Conservation (phyloP, 2,888 invertebrate genomes). For the Drosophila stalkeri region DNA sequence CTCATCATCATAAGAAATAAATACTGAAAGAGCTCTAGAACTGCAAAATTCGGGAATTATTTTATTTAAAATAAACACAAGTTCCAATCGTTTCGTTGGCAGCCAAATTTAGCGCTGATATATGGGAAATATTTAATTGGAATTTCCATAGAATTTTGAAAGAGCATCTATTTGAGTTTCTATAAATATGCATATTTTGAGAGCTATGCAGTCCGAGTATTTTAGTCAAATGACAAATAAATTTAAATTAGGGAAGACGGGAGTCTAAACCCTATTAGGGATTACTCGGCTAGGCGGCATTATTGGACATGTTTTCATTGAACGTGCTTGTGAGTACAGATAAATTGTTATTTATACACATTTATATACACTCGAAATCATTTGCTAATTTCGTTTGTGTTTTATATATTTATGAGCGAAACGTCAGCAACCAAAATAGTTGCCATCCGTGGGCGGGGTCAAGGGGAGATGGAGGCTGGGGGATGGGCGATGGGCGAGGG, state of each 20-base stretch:
- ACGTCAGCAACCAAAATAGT: constrained; percentile 74
- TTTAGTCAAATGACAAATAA: constrained; percentile 5
- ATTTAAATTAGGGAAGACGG: background rate
- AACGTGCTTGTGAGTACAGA: constrained; percentile 35
- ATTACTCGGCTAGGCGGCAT: background rate
- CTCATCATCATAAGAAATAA: background rate
- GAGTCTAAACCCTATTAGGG: background rate
- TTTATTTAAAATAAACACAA: constrained; percentile 20
- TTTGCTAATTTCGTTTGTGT: constrained; percentile 34
- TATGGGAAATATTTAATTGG: constrained; percentile 31
- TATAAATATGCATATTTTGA: constrained; percentile 15
- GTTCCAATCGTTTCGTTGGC: constrained; percentile 17
- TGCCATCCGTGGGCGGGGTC: constrained; percentile 15
- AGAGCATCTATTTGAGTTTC: constrained; percentile 25
- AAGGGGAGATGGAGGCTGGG: background rate
- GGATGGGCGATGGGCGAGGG: background rate
- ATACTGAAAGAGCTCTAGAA: background rate
- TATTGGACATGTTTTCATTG: constrained; percentile 1
- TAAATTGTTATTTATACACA: constrained; percentile 13
- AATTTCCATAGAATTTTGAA: constrained; percentile 31
- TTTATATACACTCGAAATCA: constrained; percentile 14
- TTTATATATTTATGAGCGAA: constrained; percentile 44
- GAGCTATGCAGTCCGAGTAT: constrained; percentile 23
- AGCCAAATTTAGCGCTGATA: constrained; percentile 36
- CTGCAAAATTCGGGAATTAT: constrained; percentile 8